These are phyloP conservation scores for Scleropages formosus DNA, from an alignment of 2,797 vertebrate species.

Conservation along the genomic window DNA sequence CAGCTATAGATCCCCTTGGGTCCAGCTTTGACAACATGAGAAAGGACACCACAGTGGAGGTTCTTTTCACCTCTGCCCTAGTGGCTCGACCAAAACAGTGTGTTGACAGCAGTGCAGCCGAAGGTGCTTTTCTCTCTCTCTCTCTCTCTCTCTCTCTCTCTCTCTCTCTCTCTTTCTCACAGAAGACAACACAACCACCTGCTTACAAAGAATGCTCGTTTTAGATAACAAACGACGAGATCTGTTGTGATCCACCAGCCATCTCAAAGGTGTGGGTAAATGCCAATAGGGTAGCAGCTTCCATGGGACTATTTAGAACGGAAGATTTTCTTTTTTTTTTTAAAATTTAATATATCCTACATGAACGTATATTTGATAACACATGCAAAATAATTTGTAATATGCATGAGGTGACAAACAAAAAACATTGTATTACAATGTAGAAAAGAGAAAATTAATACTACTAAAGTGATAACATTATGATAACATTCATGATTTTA, in stretches of 20 bases:
- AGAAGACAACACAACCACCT: slow-evolving; percentile 47
- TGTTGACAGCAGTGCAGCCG: slow-evolving; percentile 51
- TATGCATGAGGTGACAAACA: too few relatives aligned
- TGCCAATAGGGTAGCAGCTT: slow-evolving; percentile 3
- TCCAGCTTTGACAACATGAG: slow-evolving; percentile 21
- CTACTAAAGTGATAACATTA: too few relatives aligned
- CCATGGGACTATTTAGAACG: neutral
- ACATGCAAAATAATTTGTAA: too few relatives aligned
- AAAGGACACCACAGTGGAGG: slow-evolving; percentile 21
- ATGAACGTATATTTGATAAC: too few relatives aligned
- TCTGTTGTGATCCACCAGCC: slow-evolving; percentile 33
- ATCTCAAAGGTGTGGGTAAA: slow-evolving; percentile 26
- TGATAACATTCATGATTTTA: too few relatives aligned
- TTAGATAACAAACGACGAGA: slow-evolving; percentile 44
- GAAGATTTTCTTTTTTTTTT: too few relatives aligned
- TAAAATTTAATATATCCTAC: neutral
- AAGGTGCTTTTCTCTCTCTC: slow-evolving; percentile 23
- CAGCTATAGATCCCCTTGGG: neutral
- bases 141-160: too few relatives aligned
- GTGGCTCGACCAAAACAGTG: slow-evolving; percentile 42
- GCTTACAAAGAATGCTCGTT: slow-evolving; percentile 45
- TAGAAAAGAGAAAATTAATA: neutral
- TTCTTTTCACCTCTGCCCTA: slow-evolving; percentile 40
- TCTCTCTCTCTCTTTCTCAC: too few relatives aligned
- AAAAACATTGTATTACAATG: neutral